phyloP scores from a whole-genome alignment of 2,113 vertebrate species.

The Malurus alboscapulatus region DNA sequence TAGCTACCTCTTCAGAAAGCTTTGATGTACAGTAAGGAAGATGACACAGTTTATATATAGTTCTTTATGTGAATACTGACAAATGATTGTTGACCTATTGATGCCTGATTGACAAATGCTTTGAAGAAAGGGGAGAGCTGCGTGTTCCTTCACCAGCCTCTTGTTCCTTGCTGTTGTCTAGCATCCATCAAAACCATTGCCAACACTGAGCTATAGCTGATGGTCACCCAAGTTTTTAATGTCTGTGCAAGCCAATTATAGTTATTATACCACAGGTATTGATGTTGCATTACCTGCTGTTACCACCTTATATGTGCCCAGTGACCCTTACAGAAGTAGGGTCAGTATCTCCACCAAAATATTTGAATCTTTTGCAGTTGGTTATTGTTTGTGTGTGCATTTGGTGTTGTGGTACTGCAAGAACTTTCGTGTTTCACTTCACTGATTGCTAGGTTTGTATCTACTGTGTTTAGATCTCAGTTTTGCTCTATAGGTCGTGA shows the following conservation, averaged over 20 bases:
- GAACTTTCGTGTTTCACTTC: neutral
- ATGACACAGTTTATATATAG: neutral
- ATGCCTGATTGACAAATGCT: neutral
- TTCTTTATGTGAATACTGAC: neutral
- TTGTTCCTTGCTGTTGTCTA: neutral
- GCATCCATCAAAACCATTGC: accelerated
- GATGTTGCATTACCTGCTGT: neutral
- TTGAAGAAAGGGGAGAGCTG: neutral
- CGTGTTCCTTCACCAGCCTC: neutral
- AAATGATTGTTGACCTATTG: neutral
- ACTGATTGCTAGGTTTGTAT: neutral
- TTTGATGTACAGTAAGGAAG: neutral
- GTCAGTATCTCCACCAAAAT: neutral
- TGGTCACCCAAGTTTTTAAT: neutral
- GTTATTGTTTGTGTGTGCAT: neutral
- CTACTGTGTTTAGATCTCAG: neutral
- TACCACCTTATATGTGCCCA: accelerated
- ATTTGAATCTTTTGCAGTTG: neutral
- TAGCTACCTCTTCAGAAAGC: neutral
- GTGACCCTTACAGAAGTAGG: neutral
- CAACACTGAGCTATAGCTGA: neutral
- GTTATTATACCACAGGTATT: neutral
- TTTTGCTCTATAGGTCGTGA: neutral
- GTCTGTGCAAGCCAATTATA: neutral
- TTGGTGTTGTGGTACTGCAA: neutral